Evolutionary conservation across 2,113 vertebrate genomes (phyloP).

Genomic region (Nothoprocta perdicaria): DNA sequence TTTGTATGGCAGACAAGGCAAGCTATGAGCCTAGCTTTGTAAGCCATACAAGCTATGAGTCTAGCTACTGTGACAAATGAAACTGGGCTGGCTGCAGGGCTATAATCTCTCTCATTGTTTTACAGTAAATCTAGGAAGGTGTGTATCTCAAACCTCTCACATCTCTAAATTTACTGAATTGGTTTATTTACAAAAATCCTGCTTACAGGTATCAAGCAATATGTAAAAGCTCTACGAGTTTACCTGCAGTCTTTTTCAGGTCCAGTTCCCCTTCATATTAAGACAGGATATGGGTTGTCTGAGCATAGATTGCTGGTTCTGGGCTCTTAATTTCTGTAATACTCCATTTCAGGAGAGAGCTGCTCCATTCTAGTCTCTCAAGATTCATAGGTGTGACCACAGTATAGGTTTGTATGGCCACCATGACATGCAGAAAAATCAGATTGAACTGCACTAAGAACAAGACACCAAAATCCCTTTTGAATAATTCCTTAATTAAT

Average conservation of each 20-base stretch:
- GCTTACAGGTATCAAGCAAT: not conserved
- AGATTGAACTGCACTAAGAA: not conserved
- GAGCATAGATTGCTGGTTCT: not conserved
- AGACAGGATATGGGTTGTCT: not conserved
- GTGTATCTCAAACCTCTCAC: slow-evolving; percentile 15
- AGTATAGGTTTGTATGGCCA: not conserved
- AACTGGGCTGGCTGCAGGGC: slow-evolving; percentile 31
- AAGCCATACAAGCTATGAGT: not conserved
- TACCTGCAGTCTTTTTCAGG: not conserved
- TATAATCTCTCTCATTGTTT: slow-evolving; percentile 22
- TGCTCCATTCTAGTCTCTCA: not conserved
- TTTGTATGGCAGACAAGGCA: slow-evolving; percentile 10
- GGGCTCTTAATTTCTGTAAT: not conserved
- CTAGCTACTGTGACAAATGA: slow-evolving; percentile 60
- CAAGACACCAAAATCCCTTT: not conserved
- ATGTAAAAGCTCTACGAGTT: not conserved
- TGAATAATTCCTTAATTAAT: not conserved
- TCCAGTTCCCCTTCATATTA: not conserved
- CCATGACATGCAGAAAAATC: not conserved
- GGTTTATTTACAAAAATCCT: not conserved
- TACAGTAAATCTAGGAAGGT: slow-evolving; percentile 46
- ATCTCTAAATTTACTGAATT: slow-evolving; percentile 51
- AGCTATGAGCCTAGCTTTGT: too few species aligned
- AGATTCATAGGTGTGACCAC: not conserved
- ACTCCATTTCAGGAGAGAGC: not conserved